Evolutionary conservation across 1,140 invertebrate genomes (phyloP).

Genomic region (Saccostrea echinata): DNA sequence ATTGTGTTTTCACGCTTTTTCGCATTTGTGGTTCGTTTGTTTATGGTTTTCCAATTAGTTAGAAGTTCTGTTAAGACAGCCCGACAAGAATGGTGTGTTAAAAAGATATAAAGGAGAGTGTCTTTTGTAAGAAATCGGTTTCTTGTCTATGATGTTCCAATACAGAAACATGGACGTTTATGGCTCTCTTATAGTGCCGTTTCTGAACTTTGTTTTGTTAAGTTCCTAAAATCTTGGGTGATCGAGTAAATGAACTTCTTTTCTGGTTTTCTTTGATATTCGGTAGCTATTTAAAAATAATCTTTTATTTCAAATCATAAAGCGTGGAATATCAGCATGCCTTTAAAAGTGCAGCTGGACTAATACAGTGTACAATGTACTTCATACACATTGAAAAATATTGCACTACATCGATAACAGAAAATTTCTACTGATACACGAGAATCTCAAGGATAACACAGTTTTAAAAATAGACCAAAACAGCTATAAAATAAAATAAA

Average conservation of each 20-base stretch:
- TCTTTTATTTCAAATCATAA: neutral
- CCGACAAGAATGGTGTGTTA: conserved; percentile 31
- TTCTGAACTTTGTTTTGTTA: too few species aligned
- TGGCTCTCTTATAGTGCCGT: neutral
- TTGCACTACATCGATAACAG: neutral
- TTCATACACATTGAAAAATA: neutral
- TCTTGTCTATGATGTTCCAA: neutral
- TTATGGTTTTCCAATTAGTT: conserved; percentile 35
- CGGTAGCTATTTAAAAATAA: neutral
- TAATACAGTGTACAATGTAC: neutral
- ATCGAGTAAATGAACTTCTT: neutral
- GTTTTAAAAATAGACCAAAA: neutral
- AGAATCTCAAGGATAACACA: neutral
- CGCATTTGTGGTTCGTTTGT: neutral
- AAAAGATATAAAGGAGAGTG: neutral
- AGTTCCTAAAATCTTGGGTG: too few species aligned
- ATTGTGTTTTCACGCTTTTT: conserved; percentile 11
- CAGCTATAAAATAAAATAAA: neutral
- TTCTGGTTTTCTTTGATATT: neutral
- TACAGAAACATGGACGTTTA: neutral
- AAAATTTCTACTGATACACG: neutral
- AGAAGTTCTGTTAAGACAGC: conserved; percentile 1
- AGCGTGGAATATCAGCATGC: neutral
- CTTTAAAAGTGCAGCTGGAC: neutral
- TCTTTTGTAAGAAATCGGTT: conserved; percentile 1